Percentiles rank a stretch among this genome's conserved stretches.
Conservation (phyloP, 2,113 vertebrate species). For the Atractosteus spatula region DNA sequence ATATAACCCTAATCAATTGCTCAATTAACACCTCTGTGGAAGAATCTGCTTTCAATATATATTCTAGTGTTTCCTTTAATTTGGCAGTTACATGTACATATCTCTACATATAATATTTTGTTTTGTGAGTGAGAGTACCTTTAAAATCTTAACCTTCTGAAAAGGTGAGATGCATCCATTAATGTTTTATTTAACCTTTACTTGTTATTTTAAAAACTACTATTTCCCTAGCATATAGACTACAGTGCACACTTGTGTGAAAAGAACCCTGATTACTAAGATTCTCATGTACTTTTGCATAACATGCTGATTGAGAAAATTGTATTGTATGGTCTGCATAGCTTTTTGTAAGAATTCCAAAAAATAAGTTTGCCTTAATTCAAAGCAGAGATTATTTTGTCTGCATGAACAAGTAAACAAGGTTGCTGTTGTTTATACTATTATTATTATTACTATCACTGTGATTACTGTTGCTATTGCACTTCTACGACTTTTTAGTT, state of each 20-base stretch:
- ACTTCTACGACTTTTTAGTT: too few relatives aligned
- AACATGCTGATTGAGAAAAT: neutral
- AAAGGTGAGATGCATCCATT: too few relatives aligned
- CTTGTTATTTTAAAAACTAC: neutral
- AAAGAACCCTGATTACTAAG: neutral
- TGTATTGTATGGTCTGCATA: neutral
- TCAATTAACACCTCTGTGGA: too few relatives aligned
- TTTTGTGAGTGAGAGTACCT: too few relatives aligned
- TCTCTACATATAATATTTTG: too few relatives aligned
- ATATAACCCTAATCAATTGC: too few relatives aligned
- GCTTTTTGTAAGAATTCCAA: neutral
- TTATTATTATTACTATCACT: neutral
- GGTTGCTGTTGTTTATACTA: neutral
- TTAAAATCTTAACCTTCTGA: too few relatives aligned
- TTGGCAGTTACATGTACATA: too few relatives aligned
- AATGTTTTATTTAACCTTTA: neutral
- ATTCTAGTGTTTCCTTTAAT: too few relatives aligned
- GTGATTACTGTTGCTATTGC: too few relatives aligned
- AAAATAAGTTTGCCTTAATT: slow-evolving; percentile 3
- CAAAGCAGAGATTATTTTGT: slow-evolving; percentile 6
- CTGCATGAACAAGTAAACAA: slow-evolving; percentile 1
- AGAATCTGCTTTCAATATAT: too few relatives aligned
- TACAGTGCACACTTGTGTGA: neutral
- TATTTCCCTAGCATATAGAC: neutral
- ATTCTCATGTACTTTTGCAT: neutral